Conservation (phyloP, 2,797 vertebrate genomes). For the Tokudaia tokunoshimensis region DNA sequence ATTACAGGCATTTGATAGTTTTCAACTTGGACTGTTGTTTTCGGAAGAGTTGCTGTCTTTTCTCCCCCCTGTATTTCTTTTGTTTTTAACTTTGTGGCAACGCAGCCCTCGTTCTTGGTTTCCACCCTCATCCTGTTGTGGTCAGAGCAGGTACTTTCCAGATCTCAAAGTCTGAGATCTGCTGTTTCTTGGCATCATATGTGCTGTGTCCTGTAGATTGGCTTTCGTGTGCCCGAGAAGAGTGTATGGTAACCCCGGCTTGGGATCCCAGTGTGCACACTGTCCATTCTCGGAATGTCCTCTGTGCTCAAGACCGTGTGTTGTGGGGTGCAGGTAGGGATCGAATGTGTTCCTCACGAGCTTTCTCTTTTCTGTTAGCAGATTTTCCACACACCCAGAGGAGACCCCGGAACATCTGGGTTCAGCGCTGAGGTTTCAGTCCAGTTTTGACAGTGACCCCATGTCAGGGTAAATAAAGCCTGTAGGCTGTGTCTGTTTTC, state of each 20-base stretch:
- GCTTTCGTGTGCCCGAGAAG: background rate
- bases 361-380: conserved; percentile 61
- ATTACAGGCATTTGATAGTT: background rate
- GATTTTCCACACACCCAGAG: background rate
- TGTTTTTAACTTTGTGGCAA: background rate
- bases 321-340: background rate
- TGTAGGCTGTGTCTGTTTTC: background rate
- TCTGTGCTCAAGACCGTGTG: background rate
- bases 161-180: background rate
- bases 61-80: background rate
- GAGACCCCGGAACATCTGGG: conserved; percentile 14
- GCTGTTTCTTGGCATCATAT: background rate
- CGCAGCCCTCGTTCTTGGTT: background rate
- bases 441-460: conserved; percentile 40
- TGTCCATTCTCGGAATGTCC: rapidly evolving
- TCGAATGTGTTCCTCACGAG: background rate
- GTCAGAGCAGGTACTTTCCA: background rate
- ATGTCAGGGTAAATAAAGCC: conserved; percentile 67
- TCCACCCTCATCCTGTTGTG: background rate
- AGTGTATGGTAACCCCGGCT: rapidly evolving
- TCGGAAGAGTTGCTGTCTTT: background rate
- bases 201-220: background rate
- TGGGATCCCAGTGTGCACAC: background rate
- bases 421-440: conserved; percentile 18
- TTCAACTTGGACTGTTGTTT: background rate